phyloP scores from a whole-genome alignment of 2,113 vertebrate species.

The Chaetorhynchus papuensis region DNA sequence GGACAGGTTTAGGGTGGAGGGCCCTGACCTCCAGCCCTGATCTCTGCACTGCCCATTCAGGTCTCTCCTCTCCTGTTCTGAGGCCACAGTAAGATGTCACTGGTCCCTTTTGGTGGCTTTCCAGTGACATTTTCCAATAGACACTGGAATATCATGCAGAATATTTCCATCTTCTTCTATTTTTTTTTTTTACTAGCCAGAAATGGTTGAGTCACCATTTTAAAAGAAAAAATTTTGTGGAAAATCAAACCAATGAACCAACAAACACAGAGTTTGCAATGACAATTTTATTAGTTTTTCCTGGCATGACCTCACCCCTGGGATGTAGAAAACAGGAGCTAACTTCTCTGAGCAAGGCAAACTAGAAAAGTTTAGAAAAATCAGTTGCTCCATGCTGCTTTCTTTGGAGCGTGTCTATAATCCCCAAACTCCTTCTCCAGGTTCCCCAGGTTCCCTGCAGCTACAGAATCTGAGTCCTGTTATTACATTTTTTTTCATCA shows the following conservation, averaged over 20 bases:
- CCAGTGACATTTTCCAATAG: background rate
- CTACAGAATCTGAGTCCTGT: background rate
- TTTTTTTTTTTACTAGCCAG: background rate
- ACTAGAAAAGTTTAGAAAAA: background rate
- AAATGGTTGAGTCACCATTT: background rate
- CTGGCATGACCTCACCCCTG: background rate
- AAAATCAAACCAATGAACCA: background rate
- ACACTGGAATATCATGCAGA: too few species aligned
- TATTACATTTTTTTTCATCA: background rate
- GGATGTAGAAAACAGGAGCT: background rate
- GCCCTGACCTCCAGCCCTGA: background rate
- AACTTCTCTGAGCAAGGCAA: background rate
- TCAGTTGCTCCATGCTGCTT: background rate
- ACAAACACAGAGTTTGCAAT: background rate
- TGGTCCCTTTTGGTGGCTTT: background rate
- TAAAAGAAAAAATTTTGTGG: background rate
- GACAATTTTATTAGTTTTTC: background rate
- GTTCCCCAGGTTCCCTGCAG: background rate
- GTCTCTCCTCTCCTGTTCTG: background rate
- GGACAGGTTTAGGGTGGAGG: too few species aligned
- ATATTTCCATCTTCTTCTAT: background rate
- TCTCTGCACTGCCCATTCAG: background rate
- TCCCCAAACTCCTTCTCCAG: background rate
- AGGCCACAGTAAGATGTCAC: rapidly evolving
- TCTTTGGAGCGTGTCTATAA: background rate